A percentile compares a stretch with the other conserved stretches of the same genome.
Evolutionary conservation across 2,888 invertebrate species (phyloP).

Genomic region (Caenorhabditis afra): DNA sequence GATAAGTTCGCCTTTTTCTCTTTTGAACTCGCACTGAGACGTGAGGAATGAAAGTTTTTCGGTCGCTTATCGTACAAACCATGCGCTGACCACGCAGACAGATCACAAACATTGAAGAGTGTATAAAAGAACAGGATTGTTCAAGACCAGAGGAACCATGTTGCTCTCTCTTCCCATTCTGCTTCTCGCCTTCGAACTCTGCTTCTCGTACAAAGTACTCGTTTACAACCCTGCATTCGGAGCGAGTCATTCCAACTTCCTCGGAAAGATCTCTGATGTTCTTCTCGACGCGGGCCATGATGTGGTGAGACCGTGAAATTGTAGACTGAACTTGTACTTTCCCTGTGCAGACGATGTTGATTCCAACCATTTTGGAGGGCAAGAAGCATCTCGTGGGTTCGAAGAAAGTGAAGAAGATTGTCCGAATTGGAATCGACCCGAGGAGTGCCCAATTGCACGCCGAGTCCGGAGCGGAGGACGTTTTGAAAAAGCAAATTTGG

Average conservation of each 20-base stretch:
- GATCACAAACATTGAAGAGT: neutral
- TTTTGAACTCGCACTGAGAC: neutral
- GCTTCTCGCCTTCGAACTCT: neutral
- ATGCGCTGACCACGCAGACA: constrained; percentile 27
- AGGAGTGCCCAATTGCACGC: constrained; percentile 7
- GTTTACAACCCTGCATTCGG: constrained; percentile 61
- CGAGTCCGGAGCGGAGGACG: constrained; percentile 3
- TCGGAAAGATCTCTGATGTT: constrained; percentile 63
- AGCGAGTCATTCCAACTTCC: constrained; percentile 58
- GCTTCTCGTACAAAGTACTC: constrained; percentile 42
- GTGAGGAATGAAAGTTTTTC: constrained; percentile 12
- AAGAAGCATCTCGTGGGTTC: constrained; percentile 40
- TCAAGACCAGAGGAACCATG: neutral
- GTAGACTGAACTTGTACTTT: too few species aligned
- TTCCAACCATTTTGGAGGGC: constrained; percentile 24
- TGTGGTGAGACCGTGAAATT: constrained; percentile 34
- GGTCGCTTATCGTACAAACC: constrained; percentile 39
- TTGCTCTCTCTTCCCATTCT: neutral
- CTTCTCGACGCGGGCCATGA: constrained; percentile 59
- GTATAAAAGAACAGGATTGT: constrained; percentile 11
- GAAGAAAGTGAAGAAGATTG: constrained; percentile 42
- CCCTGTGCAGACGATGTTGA: constrained; percentile 37
- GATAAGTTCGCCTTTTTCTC: neutral
- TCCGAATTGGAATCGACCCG: constrained; percentile 29
- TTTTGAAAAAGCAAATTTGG: constrained; percentile 30